Evolutionary conservation across 2,113 vertebrate species (phyloP).

Genomic region (Leptocoma aspasia): DNA sequence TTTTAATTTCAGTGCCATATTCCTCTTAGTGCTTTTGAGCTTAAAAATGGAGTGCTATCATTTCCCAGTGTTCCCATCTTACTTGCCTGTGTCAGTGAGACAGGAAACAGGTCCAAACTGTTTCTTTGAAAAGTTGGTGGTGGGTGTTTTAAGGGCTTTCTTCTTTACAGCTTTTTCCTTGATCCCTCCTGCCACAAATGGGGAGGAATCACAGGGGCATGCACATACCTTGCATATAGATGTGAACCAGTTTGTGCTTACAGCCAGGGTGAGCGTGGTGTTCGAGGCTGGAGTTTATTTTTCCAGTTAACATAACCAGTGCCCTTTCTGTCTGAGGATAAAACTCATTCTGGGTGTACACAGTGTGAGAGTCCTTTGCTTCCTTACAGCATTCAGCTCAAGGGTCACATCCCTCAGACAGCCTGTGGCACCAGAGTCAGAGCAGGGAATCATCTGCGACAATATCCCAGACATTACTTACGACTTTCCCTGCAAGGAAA

Average conservation of each 20-base stretch:
- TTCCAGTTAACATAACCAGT: neutral
- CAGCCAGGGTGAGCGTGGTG: fast-evolving
- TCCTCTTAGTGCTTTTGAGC: neutral
- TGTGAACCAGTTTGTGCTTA: neutral
- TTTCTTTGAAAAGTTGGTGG: neutral
- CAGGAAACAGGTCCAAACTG: neutral
- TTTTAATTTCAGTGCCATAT: neutral
- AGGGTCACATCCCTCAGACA: neutral
- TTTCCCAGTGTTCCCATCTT: neutral
- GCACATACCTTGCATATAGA: fast-evolving
- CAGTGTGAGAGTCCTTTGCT: neutral
- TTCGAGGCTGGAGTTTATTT: neutral
- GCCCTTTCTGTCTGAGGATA: neutral
- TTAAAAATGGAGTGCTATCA: neutral
- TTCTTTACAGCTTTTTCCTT: neutral
- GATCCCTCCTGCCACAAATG: fast-evolving
- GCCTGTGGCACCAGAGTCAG: neutral
- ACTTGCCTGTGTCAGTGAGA: neutral
- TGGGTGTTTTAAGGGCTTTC: neutral
- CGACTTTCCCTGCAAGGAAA: neutral
- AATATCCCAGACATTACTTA: neutral
- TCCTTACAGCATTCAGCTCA: neutral
- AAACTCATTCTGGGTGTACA: neutral
- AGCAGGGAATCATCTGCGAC: neutral
- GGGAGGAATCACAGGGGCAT: neutral